These are phyloP conservation scores for Meloidogyne exigua DNA, from an alignment of 1,140 invertebrate genomes.

Conservation along the genomic window DNA sequence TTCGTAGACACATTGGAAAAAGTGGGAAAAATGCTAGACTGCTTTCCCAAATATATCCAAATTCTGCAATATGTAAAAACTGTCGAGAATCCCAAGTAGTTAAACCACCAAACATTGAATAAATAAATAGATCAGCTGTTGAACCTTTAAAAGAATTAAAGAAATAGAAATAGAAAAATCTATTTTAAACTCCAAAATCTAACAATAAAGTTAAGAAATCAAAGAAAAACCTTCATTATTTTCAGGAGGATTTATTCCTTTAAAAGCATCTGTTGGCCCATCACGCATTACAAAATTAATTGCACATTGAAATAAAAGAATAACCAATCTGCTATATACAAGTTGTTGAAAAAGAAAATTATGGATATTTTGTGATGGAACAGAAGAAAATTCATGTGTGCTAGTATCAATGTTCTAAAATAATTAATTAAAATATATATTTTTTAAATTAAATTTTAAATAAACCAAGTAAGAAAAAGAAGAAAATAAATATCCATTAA, in stretches of 20 bases:
- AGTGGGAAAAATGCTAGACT: conserved; percentile 49
- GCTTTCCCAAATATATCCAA: conserved; percentile 51
- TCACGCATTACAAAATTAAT: conserved; percentile 45
- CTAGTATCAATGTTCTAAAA: neutral
- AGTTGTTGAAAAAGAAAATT: conserved; percentile 36
- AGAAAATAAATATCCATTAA: conserved; percentile 1
- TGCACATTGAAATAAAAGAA: conserved; percentile 41
- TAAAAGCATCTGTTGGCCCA: conserved; percentile 51
- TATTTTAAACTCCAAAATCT: no score
- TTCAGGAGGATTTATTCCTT: conserved; percentile 29
- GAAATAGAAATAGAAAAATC: neutral
- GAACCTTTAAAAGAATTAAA: conserved; percentile 4
- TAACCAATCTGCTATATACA: conserved; percentile 37
- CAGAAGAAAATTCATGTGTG: neutral
- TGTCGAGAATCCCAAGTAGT: conserved; percentile 49
- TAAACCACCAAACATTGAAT: conserved; percentile 39
- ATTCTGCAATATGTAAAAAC: conserved; percentile 54
- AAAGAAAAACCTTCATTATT: conserved; percentile 10
- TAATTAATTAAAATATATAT: neutral
- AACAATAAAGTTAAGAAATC: no score
- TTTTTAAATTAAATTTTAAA: neutral
- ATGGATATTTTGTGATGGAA: neutral
- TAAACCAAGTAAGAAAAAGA: neutral
- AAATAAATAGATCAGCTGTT: conserved; percentile 29
- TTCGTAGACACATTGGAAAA: conserved; percentile 41